phyloP scores from a whole-genome alignment of 2,113 vertebrate genomes.

The Colius striatus region DNA sequence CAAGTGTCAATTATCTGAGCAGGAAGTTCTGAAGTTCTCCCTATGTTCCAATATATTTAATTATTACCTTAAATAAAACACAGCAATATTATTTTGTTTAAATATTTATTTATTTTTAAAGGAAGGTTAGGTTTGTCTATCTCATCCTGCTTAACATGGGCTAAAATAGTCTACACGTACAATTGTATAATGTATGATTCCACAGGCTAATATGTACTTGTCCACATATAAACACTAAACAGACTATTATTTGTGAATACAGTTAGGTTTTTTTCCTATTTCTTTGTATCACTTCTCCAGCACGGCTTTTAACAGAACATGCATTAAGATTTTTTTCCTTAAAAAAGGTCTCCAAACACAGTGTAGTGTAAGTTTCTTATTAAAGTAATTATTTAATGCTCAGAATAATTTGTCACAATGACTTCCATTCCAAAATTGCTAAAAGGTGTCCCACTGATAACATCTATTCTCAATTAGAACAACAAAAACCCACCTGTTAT shows the following conservation, averaged over 20 bases:
- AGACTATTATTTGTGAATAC: not conserved
- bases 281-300: not conserved
- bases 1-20: not conserved
- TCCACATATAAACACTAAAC: not conserved
- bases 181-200: not conserved
- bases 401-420: not conserved
- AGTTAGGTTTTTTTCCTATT: not conserved
- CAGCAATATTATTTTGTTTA: not conserved
- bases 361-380: not conserved
- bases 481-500: not conserved
- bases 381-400: not conserved
- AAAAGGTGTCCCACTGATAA: not conserved
- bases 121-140: not conserved
- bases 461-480: not conserved
- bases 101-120: not conserved
- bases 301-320: not conserved
- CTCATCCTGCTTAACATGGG: not conserved
- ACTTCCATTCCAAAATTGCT: not conserved
- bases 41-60: not conserved
- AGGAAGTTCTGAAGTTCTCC: not conserved
- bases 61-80: not conserved
- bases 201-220: not conserved
- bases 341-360: not conserved
- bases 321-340: not conserved
- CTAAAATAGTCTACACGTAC: not conserved